Evolutionary conservation across 1,140 invertebrate genomes (phyloP).

Genomic region (Cherax destructor): DNA sequence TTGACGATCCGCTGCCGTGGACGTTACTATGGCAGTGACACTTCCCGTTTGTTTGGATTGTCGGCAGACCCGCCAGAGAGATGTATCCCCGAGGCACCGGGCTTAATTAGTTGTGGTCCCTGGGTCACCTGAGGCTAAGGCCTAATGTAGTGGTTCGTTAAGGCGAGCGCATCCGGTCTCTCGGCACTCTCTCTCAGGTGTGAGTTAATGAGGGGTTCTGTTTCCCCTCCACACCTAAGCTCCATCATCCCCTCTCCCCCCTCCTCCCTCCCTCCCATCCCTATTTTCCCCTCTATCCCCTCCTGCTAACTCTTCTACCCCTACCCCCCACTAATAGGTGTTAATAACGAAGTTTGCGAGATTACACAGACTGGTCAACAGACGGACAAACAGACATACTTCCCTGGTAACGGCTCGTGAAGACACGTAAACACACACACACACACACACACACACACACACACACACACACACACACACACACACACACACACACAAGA

Average conservation of each 20-base stretch:
- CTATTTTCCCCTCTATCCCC: too few species aligned
- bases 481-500: conserved; percentile 33
- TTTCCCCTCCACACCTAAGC: conserved; percentile 4
- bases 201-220: conserved; percentile 55
- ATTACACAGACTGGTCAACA: conserved; percentile 12
- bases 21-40: conserved; percentile 4
- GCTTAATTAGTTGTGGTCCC: background rate
- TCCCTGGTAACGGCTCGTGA: too few species aligned
- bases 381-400: conserved; percentile 21
- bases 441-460: conserved; percentile 37
- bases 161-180: background rate
- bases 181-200: conserved; percentile 15
- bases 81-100: background rate
- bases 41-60: conserved; percentile 54
- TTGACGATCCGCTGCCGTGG: background rate
- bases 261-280: too few species aligned
- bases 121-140: conserved; percentile 5
- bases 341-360: conserved; percentile 31
- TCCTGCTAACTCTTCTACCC: too few species aligned
- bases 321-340: background rate
- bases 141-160: background rate
- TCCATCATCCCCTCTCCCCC: background rate
- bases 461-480: conserved; percentile 17
- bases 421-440: too few species aligned
- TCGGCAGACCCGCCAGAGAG: conserved; percentile 26